phyloP scores from a whole-genome alignment of 53 echinoderm and acorn worm genomes.

The Actinopyga echinites region DNA sequence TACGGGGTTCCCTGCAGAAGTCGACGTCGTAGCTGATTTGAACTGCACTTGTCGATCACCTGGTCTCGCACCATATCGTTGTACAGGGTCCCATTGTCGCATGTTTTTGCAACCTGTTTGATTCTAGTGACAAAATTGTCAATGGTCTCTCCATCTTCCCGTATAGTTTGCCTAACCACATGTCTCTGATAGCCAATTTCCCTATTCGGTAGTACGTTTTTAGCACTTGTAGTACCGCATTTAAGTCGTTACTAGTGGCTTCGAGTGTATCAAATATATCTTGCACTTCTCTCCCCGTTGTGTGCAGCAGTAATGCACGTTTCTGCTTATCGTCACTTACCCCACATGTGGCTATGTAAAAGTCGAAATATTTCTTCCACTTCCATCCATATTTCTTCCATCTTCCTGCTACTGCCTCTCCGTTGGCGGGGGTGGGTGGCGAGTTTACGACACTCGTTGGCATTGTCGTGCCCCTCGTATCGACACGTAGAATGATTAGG shows the following conservation, averaged over 20 bases:
- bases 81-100: conserved; percentile 16
- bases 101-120: conserved; percentile 2
- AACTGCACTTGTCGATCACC: conserved; percentile 62
- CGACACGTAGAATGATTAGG: too few relatives aligned
- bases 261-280: conserved; percentile 6
- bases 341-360: neutral
- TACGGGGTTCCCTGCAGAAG: too few relatives aligned
- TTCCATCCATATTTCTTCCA: too few relatives aligned
- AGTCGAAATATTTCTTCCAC: neutral
- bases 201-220: conserved; percentile 31
- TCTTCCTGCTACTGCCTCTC: too few relatives aligned
- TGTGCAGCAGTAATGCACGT: conserved; percentile 43
- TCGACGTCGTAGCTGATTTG: conserved; percentile 37
- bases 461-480: too few relatives aligned
- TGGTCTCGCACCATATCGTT: conserved; percentile 50
- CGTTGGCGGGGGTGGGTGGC: too few relatives aligned
- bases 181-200: conserved; percentile 42
- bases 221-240: conserved; percentile 10
- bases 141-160: conserved; percentile 22
- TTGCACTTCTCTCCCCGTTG: conserved; percentile 41
- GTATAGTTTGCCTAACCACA: conserved; percentile 16
- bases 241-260: neutral
- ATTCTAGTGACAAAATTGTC: conserved; percentile 38
- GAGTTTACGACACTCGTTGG: too few relatives aligned
- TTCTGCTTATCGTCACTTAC: conserved; percentile 18